These are phyloP conservation scores for Petrocephalus sullivani DNA, from an alignment of 2,797 vertebrate genomes.

Conservation along the genomic window DNA sequence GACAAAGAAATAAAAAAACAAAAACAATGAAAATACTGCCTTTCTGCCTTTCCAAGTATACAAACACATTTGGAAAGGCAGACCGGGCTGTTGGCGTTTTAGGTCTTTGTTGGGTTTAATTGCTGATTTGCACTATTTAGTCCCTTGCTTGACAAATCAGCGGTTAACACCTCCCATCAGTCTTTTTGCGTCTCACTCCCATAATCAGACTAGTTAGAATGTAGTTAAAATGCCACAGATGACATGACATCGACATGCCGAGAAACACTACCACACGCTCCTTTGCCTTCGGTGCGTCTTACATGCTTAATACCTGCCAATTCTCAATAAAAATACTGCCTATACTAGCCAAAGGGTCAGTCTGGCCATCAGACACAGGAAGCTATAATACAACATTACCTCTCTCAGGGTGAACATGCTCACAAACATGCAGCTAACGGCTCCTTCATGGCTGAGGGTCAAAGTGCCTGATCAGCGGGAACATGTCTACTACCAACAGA, in stretches of 20 bases:
- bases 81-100: not conserved
- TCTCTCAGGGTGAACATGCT: not conserved
- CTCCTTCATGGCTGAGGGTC: not conserved
- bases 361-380: not conserved
- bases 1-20: not conserved
- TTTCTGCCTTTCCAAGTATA: too few species aligned
- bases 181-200: not conserved
- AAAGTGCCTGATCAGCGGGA: not conserved
- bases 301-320: not conserved
- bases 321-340: not conserved
- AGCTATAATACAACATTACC: not conserved
- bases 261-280: not conserved
- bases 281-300: not conserved
- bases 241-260: not conserved
- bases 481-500: not conserved
- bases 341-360: not conserved
- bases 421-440: not conserved
- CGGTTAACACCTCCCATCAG: not conserved
- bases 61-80: not conserved
- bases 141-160: not conserved
- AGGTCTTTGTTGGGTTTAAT: not conserved
- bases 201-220: not conserved
- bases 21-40: not conserved
- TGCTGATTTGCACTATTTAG: not conserved
- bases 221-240: slow-evolving; percentile 7